Evolutionary conservation across 2,797 vertebrate species (phyloP).

Genomic region (Perodicticus potto): DNA sequence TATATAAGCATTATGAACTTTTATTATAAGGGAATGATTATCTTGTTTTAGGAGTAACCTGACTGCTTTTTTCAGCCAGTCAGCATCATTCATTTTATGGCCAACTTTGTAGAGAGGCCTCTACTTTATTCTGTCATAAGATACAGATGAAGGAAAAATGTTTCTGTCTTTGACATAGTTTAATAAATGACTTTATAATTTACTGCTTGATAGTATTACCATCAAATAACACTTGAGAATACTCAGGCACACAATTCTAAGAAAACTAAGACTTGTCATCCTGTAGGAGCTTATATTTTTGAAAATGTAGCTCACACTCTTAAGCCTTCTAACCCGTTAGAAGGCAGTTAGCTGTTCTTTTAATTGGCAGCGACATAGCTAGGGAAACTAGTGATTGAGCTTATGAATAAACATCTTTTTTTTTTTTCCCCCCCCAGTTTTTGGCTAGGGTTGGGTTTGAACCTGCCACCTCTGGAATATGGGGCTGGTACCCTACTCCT

Average conservation of each 20-base stretch:
- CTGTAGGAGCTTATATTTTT: conserved; percentile 27
- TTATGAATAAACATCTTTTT: not conserved
- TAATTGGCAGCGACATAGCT: not conserved
- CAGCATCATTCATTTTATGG: not conserved
- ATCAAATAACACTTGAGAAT: conserved; percentile 43
- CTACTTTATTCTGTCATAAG: conserved; percentile 26
- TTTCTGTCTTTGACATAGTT: conserved; percentile 21
- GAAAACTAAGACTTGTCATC: not conserved
- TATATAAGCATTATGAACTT: conserved; percentile 1
- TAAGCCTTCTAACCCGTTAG: conserved; percentile 17
- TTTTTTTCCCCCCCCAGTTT: not conserved
- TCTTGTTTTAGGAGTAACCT: conserved; percentile 60
- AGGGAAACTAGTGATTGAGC: not conserved
- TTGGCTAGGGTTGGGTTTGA: no score
- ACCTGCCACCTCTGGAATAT: no score
- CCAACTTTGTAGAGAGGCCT: conserved; percentile 9
- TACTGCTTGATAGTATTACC: conserved; percentile 5
- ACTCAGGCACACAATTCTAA: conserved; percentile 24
- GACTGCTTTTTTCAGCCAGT: not conserved
- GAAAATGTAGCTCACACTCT: not conserved
- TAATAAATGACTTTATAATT: conserved; percentile 58
- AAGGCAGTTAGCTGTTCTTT: not conserved
- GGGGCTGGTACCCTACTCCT: no score
- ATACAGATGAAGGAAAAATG: conserved; percentile 6
- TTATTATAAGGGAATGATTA: conserved; percentile 27